Conservation (phyloP, 2,888 invertebrate genomes). For the Automeris io region DNA sequence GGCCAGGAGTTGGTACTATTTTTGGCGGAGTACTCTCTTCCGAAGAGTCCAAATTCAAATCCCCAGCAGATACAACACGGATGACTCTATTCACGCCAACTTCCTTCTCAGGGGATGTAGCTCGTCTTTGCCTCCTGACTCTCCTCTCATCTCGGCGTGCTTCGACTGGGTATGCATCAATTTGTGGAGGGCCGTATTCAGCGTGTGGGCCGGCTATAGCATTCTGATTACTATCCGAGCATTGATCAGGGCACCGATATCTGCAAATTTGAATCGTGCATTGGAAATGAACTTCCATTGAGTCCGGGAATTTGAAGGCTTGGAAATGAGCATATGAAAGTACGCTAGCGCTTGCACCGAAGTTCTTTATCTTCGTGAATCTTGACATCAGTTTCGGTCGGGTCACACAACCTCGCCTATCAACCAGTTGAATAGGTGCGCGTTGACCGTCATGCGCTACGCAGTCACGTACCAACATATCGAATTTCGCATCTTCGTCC, state of each 20-base stretch:
- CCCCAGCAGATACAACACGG: conserved; percentile 93
- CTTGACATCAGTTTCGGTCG: conserved; percentile 94
- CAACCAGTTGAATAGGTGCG: conserved; percentile 94
- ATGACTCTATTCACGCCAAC: conserved; percentile 94
- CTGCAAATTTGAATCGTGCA: conserved; percentile 96
- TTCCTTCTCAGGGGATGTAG: conserved; percentile 82
- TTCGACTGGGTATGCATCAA: conserved; percentile 71
- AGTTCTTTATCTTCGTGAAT: conserved; percentile 96
- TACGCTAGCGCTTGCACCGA: conserved; percentile 94
- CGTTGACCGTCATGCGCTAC: conserved; percentile 96
- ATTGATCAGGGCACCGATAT: conserved; percentile 95
- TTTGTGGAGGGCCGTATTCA: conserved; percentile 84
- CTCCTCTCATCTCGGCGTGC: conserved; percentile 85
- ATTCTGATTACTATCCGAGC: conserved; percentile 80
- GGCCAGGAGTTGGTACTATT: conserved; percentile 81
- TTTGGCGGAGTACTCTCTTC: conserved; percentile 79
- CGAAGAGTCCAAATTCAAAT: conserved; percentile 87
- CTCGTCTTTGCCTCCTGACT: conserved; percentile 80
- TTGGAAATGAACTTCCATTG: conserved; percentile 97
- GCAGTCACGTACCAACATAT: conserved; percentile 95
- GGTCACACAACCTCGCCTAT: conserved; percentile 94
- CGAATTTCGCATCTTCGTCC: conserved; percentile 95
- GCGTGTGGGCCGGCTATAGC: conserved; percentile 75
- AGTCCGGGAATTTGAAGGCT: conserved; percentile 96
- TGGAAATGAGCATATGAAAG: conserved; percentile 95